Evolutionary conservation across 1,140 invertebrate species (phyloP).

Genomic region (Ips nitidus): DNA sequence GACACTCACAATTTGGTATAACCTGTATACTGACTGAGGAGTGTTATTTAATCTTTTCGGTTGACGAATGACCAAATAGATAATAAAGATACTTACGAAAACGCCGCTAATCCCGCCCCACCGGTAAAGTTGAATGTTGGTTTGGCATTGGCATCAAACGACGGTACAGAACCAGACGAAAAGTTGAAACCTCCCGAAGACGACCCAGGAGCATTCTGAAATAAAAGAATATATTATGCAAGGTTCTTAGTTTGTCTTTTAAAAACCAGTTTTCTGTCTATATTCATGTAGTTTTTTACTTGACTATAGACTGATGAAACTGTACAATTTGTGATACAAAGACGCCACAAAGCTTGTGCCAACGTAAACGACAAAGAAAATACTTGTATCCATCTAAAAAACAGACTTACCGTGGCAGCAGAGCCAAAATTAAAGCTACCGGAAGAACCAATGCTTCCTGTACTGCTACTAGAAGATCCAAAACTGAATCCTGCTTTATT

Average conservation of each 20-base stretch:
- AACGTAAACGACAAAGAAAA: constrained; percentile 1
- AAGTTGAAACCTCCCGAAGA: constrained; percentile 42
- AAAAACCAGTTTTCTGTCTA: no score
- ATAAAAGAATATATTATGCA: neutral
- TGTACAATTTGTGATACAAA: no score
- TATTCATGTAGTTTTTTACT: no score
- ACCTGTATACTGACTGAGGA: no score
- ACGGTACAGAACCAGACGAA: constrained; percentile 29
- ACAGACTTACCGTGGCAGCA: constrained; percentile 6
- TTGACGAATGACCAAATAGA: no score
- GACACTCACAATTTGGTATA: no score
- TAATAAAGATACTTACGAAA: constrained; percentile 25
- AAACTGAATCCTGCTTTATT: constrained; percentile 46
- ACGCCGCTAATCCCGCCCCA: constrained; percentile 2
- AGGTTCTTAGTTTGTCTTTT: no score
- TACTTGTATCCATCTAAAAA: neutral
- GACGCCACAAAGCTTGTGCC: neutral
- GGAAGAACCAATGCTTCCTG: constrained; percentile 4
- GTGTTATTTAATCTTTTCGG: neutral
- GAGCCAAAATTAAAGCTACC: constrained; percentile 41
- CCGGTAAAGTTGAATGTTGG: constrained; percentile 41
- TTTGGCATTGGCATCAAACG: constrained; percentile 35
- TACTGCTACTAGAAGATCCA: constrained; percentile 33
- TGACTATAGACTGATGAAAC: no score
- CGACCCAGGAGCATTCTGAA: constrained; percentile 15